These are phyloP conservation scores for Trididemnum miniatum DNA, from an alignment of 23 tunicate species.

Conservation along the genomic window DNA sequence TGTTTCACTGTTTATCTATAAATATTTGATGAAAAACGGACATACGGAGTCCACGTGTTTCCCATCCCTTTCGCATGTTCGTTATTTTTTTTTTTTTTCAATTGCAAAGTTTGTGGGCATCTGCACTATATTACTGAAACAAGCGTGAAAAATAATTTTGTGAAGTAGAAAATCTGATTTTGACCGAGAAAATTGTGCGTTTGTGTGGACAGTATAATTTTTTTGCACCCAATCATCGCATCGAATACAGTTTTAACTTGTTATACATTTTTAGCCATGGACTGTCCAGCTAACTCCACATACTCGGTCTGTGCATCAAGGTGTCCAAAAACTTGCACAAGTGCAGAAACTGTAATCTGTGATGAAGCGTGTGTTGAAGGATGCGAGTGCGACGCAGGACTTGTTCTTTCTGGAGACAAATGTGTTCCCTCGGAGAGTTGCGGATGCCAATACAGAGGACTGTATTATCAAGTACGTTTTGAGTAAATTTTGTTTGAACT, in stretches of 20 bases:
- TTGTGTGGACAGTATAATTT: neutral
- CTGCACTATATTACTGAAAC: no score
- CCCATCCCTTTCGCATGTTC: no score
- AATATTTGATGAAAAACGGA: no score
- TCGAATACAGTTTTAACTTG: no score
- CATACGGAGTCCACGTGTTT: no score
- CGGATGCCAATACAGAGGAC: slow-evolving; percentile 39
- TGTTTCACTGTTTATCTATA: neutral
- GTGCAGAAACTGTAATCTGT: neutral
- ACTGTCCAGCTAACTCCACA: slow-evolving; percentile 57
- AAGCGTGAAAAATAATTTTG: neutral
- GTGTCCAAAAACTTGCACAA: slow-evolving; percentile 46
- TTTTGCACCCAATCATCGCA: neutral
- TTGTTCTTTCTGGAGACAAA: slow-evolving; percentile 41
- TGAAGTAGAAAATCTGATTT: neutral
- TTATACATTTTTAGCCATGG: neutral
- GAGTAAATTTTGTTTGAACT: no score
- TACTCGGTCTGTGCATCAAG: slow-evolving; percentile 45
- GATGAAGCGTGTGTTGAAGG: slow-evolving; percentile 44
- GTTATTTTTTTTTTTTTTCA: no score
- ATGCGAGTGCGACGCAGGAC: slow-evolving; percentile 48
- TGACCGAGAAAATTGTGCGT: neutral
- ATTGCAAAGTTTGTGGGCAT: no score
- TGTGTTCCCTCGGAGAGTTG: slow-evolving; percentile 45
- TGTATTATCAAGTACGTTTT: slow-evolving; percentile 51